These are phyloP conservation scores for Galeruca laticollis DNA, from an alignment of 2,888 invertebrate species.

Conservation along the genomic window DNA sequence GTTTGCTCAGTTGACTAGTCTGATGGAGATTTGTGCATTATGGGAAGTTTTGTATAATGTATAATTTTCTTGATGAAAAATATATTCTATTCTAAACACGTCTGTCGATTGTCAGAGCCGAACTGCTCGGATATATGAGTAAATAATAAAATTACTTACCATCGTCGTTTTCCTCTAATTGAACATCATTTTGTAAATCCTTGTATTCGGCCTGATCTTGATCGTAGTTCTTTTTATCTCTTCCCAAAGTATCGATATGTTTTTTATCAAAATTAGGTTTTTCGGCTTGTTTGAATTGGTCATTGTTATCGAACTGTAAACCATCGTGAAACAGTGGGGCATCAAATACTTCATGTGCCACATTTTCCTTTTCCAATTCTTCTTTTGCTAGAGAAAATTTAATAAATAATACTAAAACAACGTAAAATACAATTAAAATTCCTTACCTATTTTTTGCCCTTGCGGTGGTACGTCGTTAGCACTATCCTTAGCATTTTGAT, in stretches of 20 bases:
- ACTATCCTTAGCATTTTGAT: conserved; percentile 62
- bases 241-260: conserved; percentile 54
- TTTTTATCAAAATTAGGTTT: conserved; percentile 52
- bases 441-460: conserved; percentile 38
- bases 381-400: conserved; percentile 39
- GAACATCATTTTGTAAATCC: conserved; percentile 52
- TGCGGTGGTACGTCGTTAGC: conserved; percentile 32
- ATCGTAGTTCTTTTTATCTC: conserved; percentile 53
- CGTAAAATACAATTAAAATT: conserved; percentile 1
- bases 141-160: conserved; percentile 60
- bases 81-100: too few relatives aligned
- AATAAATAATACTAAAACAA: neutral
- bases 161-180: conserved; percentile 63
- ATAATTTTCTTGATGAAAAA: too few relatives aligned
- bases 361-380: conserved; percentile 60
- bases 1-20: too few relatives aligned
- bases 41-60: too few relatives aligned
- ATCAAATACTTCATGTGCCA: conserved; percentile 62
- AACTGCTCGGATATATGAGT: too few relatives aligned
- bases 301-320: conserved; percentile 53
- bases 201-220: conserved; percentile 55
- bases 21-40: too few relatives aligned
- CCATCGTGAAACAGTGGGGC: conserved; percentile 51
- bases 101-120: too few relatives aligned
- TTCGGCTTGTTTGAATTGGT: conserved; percentile 49